Percentiles rank a stretch among this genome's conserved stretches.
These are phyloP conservation scores for Ciconia nigra DNA, from an alignment of 2,797 vertebrate species.

Conservation along the genomic window DNA sequence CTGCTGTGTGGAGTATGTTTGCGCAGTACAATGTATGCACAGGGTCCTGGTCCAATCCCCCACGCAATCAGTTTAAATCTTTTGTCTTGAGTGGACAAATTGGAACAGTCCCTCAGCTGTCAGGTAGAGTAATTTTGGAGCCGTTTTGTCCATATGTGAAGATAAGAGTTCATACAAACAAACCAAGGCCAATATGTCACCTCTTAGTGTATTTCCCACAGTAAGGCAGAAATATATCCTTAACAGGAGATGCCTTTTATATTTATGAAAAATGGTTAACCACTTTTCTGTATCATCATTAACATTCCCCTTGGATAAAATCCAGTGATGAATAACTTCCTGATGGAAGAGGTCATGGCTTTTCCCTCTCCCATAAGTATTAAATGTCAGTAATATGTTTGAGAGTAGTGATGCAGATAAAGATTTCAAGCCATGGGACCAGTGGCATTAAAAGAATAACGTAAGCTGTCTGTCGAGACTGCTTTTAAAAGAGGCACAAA, in stretches of 20 bases:
- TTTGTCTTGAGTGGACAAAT: background rate
- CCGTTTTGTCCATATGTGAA: background rate
- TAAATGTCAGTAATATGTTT: constrained; percentile 53
- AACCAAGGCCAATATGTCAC: background rate
- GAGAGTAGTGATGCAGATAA: constrained; percentile 17
- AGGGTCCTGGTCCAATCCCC: background rate
- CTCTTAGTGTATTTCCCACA: constrained; percentile 66
- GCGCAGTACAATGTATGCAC: fast-evolving
- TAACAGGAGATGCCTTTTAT: constrained; percentile 56
- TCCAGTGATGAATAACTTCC: constrained; percentile 77
- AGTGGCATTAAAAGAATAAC: background rate
- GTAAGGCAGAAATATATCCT: constrained; percentile 52
- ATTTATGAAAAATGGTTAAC: constrained; percentile 61
- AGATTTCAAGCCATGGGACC: background rate
- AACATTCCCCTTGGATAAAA: constrained; percentile 59
- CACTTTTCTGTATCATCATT: constrained; percentile 59
- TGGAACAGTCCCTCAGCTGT: background rate
- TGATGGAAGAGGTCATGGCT: constrained; percentile 56
- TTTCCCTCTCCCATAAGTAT: constrained; percentile 53
- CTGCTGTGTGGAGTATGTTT: background rate
- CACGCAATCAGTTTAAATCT: background rate
- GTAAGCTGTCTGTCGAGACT: background rate
- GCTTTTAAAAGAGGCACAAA: background rate
- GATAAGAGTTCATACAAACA: constrained; percentile 25
- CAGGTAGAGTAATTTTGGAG: background rate